Conservation (phyloP, 1,140 invertebrate genomes). For the Tetramorium simillimum region DNA sequence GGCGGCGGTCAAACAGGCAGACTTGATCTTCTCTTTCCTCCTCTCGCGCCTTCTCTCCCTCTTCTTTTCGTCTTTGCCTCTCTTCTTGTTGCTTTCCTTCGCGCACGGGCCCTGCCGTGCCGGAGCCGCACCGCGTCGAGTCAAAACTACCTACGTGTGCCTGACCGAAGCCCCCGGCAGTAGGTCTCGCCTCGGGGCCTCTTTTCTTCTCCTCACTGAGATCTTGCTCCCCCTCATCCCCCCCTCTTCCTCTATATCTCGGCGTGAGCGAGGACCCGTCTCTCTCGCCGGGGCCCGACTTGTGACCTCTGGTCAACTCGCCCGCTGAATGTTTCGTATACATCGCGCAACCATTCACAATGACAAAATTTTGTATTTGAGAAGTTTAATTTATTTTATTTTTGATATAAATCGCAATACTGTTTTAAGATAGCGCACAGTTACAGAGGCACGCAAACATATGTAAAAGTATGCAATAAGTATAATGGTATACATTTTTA, state of each 20-base stretch:
- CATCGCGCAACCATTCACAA: neutral
- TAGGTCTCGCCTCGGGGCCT: constrained; percentile 75
- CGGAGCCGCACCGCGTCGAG: constrained; percentile 62
- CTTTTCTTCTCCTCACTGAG: constrained; percentile 60
- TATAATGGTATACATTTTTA: neutral
- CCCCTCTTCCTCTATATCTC: neutral
- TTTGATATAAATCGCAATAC: neutral
- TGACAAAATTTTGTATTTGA: constrained; percentile 47
- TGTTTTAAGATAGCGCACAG: neutral
- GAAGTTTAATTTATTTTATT: neutral
- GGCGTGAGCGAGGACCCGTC: neutral
- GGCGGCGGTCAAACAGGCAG: constrained; percentile 75
- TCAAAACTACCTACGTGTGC: constrained; percentile 78
- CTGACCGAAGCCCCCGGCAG: constrained; percentile 75
- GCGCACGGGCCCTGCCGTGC: constrained; percentile 60
- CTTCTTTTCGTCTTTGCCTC: constrained; percentile 27
- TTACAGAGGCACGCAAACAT: neutral
- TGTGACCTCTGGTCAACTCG: constrained; percentile 51
- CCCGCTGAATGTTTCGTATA: constrained; percentile 56
- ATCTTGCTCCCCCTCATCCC: constrained; percentile 23
- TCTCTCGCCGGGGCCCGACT: constrained; percentile 21
- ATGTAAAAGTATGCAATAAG: neutral
- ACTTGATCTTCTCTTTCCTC: constrained; percentile 61
- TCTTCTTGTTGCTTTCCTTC: constrained; percentile 76
- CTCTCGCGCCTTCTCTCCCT: constrained; percentile 8